Evolutionary conservation across 2,888 invertebrate species (phyloP).

Genomic region (Harpalus rubripes): DNA sequence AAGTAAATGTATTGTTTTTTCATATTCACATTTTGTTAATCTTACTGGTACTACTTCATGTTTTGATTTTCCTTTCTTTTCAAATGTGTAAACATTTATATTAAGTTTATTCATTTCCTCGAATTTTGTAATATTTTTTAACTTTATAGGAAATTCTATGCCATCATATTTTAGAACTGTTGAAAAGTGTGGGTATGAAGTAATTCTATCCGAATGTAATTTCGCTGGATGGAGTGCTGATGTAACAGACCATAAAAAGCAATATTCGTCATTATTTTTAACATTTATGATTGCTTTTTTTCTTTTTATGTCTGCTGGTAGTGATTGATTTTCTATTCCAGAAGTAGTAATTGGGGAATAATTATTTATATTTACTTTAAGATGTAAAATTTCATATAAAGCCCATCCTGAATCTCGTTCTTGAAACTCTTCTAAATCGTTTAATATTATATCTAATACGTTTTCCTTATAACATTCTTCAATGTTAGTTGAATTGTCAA

Average conservation of each 20-base stretch:
- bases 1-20: constrained; percentile 66
- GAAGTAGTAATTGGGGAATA: background rate
- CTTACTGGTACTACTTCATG: constrained; percentile 67
- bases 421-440: constrained; percentile 29
- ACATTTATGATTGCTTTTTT: constrained; percentile 70
- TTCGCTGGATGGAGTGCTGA: constrained; percentile 67
- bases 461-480: constrained; percentile 68
- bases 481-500: constrained; percentile 68
- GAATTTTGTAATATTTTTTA: constrained; percentile 68
- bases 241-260: constrained; percentile 68
- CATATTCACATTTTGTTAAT: constrained; percentile 62
- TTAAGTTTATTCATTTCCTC: constrained; percentile 68
- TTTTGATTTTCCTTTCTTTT: constrained; percentile 18
- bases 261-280: constrained; percentile 69
- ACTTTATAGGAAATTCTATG: constrained; percentile 68
- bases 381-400: constrained; percentile 32
- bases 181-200: constrained; percentile 68
- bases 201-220: constrained; percentile 38
- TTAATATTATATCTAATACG: constrained; percentile 56
- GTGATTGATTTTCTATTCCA: constrained; percentile 51
- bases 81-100: constrained; percentile 69
- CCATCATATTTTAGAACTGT: constrained; percentile 66
- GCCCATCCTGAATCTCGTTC: constrained; percentile 44
- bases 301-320: constrained; percentile 67
- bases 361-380: constrained; percentile 45